Percentiles rank a stretch among this genome's conserved stretches.
Conservation (phyloP, 2,888 invertebrate genomes). For the Synanthedon andrenaeformis region DNA sequence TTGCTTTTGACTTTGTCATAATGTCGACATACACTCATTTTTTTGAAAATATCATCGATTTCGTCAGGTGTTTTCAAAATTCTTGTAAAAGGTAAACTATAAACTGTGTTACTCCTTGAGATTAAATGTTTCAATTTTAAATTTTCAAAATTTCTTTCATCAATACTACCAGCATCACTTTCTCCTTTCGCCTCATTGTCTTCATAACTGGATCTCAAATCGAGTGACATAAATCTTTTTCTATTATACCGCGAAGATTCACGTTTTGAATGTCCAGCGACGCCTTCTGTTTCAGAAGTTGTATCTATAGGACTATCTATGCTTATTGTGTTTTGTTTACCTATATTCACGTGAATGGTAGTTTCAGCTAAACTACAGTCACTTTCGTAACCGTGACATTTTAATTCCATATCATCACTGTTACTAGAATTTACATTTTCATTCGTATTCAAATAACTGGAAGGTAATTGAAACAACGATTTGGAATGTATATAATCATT, state of each 20-base stretch:
- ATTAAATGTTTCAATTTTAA: not conserved
- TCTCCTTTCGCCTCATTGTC: not conserved
- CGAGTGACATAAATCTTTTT: conserved; percentile 39
- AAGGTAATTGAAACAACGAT: not conserved
- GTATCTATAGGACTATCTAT: not conserved
- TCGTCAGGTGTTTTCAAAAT: conserved; percentile 23
- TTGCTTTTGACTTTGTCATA: conserved; percentile 6
- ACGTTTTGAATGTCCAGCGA: not conserved
- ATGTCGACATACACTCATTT: conserved; percentile 26
- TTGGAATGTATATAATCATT: not conserved
- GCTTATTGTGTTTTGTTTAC: conserved; percentile 31
- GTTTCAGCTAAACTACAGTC: conserved; percentile 64
- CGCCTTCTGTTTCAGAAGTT: not conserved
- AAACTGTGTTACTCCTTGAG: not conserved
- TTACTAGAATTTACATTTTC: not conserved
- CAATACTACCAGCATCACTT: not conserved
- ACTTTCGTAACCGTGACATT: conserved; percentile 67
- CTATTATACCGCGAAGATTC: conserved; percentile 10
- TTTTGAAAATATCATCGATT: conserved; percentile 32
- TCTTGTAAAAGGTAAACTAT: not conserved
- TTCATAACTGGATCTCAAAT: conserved; percentile 38
- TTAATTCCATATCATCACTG: not conserved
- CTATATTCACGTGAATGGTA: conserved; percentile 58
- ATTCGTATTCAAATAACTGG: not conserved
- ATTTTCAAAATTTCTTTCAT: not conserved